Evolutionary conservation across 2,113 vertebrate genomes (phyloP), one percentile per base, ranked within the genome.

Genomic region (Polyodon spathula): DNA sequence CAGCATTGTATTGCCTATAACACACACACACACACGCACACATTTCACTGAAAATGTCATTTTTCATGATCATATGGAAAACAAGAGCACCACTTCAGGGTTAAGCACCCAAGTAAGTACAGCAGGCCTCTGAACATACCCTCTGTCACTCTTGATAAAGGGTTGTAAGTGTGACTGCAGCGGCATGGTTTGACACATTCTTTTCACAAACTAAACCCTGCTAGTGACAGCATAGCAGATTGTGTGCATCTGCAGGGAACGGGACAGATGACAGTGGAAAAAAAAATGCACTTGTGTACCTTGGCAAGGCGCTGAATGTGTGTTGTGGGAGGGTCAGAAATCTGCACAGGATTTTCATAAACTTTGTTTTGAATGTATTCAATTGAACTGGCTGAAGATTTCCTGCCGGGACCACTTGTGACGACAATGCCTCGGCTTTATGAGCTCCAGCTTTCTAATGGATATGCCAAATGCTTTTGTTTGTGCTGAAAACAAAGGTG

Each of bases 251-350:
- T 92, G 90, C 85, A 93, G 91, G 87, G 90, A 90, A 88, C 66
- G 79, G 84, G 85, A 84, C 93, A 94, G 90, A 92, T 95, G 93
- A 97, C 91, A 89, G 85, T 85, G 86, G 86, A 90, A 90, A 87
- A 72, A 89, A 88, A 90, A 84, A 83, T 73, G 86, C 84, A 88
- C 86, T 84, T 89, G 89, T 90, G 84, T 87, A 91, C 90, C 89
- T 93, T 94, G 92, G 90, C 92, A 93, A 83, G 83, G 83, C 61
- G 63, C 27, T 8, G 53, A 39, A 66, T 64, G 68, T 73, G 56
- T 68, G 67, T 60, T 68, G 70, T 58, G 51, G 58, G 27, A 40
- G 17, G 57, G 56, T 39, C 37, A 63, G 42, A 67, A 11, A 14
- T 16, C 50, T 9, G 37, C 59, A 17, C 15, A 56, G 44, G n/a